Conservation (phyloP, 2,797 vertebrate species). For the Eupleurogrammus muticus region DNA sequence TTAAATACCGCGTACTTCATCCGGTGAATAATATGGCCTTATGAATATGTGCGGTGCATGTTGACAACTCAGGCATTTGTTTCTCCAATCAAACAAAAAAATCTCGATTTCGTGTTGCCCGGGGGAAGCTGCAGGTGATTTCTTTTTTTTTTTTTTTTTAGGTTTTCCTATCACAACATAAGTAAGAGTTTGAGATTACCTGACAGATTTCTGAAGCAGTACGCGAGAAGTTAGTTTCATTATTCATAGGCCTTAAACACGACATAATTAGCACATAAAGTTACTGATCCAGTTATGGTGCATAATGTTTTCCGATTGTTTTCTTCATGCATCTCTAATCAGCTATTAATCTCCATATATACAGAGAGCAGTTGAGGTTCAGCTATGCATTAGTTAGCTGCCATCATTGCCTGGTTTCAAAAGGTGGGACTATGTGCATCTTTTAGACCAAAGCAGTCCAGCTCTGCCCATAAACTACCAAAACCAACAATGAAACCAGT, state of each 20-base stretch:
- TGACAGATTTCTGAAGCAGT: slow-evolving; percentile 16
- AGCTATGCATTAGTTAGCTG: slow-evolving; percentile 8
- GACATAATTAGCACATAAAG: slow-evolving; percentile 2
- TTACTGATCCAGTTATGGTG: slow-evolving; percentile 3
- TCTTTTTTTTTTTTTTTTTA: not conserved
- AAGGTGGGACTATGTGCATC: not conserved
- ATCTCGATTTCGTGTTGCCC: slow-evolving; percentile 32
- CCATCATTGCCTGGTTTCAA: slow-evolving; percentile 15
- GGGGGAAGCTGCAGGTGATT: slow-evolving; percentile 40
- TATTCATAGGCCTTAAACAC: not conserved
- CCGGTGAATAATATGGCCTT: slow-evolving; percentile 16
- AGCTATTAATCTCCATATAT: slow-evolving; percentile 19
- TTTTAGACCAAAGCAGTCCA: slow-evolving; percentile 12
- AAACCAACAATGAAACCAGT: slow-evolving; percentile 12
- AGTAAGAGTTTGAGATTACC: slow-evolving; percentile 30
- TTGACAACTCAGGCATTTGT: slow-evolving; percentile 46
- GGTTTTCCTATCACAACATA: slow-evolving; percentile 2
- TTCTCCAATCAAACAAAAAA: slow-evolving; percentile 57
- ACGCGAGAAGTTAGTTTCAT: slow-evolving; percentile 7
- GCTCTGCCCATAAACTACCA: not conserved
- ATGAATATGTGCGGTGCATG: slow-evolving; percentile 40
- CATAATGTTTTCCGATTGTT: slow-evolving; percentile 13
- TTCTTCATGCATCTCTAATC: slow-evolving; percentile 30
- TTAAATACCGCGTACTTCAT: slow-evolving; percentile 33
- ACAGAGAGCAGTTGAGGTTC: slow-evolving; percentile 5